Conservation (phyloP, 2,888 invertebrate species). For the Leucoptera coffeella region DNA sequence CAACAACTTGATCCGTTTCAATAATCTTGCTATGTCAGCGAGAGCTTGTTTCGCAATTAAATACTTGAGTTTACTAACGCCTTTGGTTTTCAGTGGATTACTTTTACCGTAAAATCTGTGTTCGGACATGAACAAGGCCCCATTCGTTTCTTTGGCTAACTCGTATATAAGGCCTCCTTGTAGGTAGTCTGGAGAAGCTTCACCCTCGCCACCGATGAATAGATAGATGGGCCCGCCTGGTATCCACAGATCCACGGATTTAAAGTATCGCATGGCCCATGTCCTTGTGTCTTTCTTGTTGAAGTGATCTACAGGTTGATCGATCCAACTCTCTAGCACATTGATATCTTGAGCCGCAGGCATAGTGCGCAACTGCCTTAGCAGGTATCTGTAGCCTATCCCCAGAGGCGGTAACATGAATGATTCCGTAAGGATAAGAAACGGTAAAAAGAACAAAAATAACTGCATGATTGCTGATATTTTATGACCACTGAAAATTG, state of each 20-base stretch:
- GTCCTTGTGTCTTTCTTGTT: conserved; percentile 15
- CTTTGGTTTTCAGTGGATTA: conserved; percentile 18
- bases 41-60: conserved; percentile 28
- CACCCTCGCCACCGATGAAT: conserved; percentile 26
- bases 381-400: no score
- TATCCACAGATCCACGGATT: conserved; percentile 21
- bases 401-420: no score
- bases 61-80: conserved; percentile 18
- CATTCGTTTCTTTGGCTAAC: conserved; percentile 30
- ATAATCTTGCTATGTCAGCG: conserved; percentile 22
- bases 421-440: no score
- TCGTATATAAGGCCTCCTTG: conserved; percentile 24
- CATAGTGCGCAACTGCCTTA: no score
- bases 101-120: conserved; percentile 38
- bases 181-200: no score
- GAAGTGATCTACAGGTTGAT: conserved; percentile 31
- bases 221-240: conserved; percentile 23
- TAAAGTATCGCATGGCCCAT: conserved; percentile 33
- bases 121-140: conserved; percentile 24
- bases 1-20: conserved; percentile 15
- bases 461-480: no score
- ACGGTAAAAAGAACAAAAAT: no score
- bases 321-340: conserved; percentile 17
- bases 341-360: no score
- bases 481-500: no score